These are phyloP conservation scores for Epinotia demarniana DNA, from an alignment of 2,888 invertebrate species.

Conservation along the genomic window DNA sequence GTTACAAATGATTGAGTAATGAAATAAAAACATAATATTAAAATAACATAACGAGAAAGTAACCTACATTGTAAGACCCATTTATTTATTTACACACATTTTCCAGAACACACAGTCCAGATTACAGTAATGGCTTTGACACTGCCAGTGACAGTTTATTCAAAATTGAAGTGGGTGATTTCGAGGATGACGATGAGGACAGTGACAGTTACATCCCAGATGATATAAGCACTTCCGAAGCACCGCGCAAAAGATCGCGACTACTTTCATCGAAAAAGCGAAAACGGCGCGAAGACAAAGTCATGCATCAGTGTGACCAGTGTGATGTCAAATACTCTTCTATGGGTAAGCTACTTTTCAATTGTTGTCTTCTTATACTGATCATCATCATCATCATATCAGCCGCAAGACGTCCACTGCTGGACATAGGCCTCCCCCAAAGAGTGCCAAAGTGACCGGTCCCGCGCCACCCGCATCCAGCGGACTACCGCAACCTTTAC, in stretches of 20 bases:
- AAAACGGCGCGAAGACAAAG: constrained; percentile 56
- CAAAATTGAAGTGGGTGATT: constrained; percentile 60
- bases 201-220: constrained; percentile 55
- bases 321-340: constrained; percentile 74
- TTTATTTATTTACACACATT: constrained; percentile 31
- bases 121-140: constrained; percentile 59
- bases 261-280: constrained; percentile 50
- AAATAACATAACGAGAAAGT: too few species aligned
- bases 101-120: constrained; percentile 63
- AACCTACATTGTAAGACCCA: too few species aligned
- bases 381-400: too few species aligned
- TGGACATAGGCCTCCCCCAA: too few species aligned
- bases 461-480: too few species aligned
- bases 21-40: too few species aligned
- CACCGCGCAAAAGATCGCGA: constrained; percentile 42
- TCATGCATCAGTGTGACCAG: constrained; percentile 72
- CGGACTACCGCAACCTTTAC: too few species aligned
- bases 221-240: constrained; percentile 50
- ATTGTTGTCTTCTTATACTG: neutral
- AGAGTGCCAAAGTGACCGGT: too few species aligned
- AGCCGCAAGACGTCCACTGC: too few species aligned
- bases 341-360: constrained; percentile 57
- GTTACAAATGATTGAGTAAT: too few species aligned
- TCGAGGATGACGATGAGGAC: constrained; percentile 59
- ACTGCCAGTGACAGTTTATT: constrained; percentile 49